Evolutionary conservation across 64 coral and sea anemone species (phyloP).

Genomic region (Montipora cactus): DNA sequence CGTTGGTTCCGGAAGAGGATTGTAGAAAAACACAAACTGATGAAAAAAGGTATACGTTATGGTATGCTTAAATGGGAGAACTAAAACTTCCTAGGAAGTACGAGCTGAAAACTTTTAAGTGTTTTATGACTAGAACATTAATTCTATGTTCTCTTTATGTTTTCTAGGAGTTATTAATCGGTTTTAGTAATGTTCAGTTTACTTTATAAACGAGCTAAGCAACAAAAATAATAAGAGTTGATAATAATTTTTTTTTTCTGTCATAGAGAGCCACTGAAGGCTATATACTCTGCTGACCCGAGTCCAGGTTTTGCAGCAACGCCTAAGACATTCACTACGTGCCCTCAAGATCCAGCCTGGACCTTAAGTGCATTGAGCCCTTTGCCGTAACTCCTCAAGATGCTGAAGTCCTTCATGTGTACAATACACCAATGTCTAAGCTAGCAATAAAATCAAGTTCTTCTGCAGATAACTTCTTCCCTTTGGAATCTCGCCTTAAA

Average conservation of each 20-base stretch:
- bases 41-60: not conserved
- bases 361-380: not conserved
- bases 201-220: constrained; percentile 14
- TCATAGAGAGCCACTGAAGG: constrained; percentile 8
- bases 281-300: constrained; percentile 30
- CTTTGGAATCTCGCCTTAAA: constrained; percentile 10
- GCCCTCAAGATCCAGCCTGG: constrained; percentile 49
- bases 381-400: not conserved
- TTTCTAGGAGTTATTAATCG: not conserved
- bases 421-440: constrained; percentile 34
- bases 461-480: not conserved
- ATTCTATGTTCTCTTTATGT: not conserved
- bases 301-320: constrained; percentile 45
- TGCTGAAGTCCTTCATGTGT: constrained; percentile 2
- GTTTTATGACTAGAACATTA: not conserved
- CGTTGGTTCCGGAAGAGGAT: not conserved
- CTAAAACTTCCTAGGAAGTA: constrained; percentile 9
- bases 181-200: constrained; percentile 6
- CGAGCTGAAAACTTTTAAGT: not conserved
- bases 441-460: not conserved
- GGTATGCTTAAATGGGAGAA: constrained; percentile 14
- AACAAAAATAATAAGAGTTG: constrained; percentile 16
- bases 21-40: constrained; percentile 3
- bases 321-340: not conserved
- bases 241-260: not conserved